Percentiles rank a stretch among this genome's conserved stretches.
Evolutionary conservation across 64 coral and sea anemone genomes (phyloP).

Genomic region (Acropora tenuis): DNA sequence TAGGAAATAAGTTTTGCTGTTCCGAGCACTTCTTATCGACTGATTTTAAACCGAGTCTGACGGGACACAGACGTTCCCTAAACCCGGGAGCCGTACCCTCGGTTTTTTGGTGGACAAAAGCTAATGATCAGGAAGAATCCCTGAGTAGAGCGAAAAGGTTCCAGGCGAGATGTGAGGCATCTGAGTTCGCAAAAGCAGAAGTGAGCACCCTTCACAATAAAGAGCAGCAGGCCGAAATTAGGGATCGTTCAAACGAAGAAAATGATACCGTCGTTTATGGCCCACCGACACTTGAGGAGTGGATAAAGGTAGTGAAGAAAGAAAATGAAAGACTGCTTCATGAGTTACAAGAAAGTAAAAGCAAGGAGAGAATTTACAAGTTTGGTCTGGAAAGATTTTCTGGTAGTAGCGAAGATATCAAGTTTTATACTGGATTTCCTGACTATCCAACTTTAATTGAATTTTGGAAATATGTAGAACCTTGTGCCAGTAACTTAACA

Average conservation of each 20-base stretch:
- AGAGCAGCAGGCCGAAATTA: not conserved
- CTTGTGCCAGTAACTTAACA: not conserved
- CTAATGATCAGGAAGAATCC: not conserved
- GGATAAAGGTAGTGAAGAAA: not conserved
- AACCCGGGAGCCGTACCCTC: not conserved
- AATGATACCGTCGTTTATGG: not conserved
- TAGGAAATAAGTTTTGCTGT: no score
- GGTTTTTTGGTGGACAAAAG: not conserved
- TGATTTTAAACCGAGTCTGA: no score
- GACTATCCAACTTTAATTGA: not conserved
- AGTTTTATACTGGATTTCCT: not conserved
- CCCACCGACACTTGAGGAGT: not conserved
- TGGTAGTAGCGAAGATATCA: not conserved
- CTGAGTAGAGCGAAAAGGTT: not conserved
- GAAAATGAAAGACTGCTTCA: not conserved
- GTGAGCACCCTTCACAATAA: not conserved
- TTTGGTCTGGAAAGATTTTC: not conserved
- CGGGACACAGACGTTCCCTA: not conserved
- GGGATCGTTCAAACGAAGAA: not conserved
- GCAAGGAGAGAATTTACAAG: not conserved
- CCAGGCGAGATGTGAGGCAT: not conserved
- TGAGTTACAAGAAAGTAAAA: not conserved
- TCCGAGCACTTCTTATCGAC: no score
- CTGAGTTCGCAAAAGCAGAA: not conserved
- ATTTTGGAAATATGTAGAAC: slow-evolving; percentile 22